Conservation (phyloP, 2,797 vertebrate genomes). For the Sebastes alutus region DNA sequence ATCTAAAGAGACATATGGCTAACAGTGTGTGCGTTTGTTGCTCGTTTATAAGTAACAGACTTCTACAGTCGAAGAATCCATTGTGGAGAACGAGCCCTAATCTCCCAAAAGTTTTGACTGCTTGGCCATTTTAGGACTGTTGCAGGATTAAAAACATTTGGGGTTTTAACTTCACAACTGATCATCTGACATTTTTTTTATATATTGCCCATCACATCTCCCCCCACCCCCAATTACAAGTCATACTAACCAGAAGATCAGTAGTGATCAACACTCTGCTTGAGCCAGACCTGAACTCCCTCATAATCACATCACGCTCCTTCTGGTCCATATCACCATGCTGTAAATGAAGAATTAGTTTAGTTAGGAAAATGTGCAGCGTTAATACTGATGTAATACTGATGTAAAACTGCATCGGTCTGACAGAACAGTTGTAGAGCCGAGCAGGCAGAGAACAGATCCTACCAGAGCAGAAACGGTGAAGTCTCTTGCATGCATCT, state of each 20-base stretch:
- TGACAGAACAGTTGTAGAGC: not conserved
- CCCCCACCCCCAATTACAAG: not conserved
- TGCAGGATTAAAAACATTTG: constrained; percentile 51
- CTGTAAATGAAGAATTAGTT: constrained; percentile 65
- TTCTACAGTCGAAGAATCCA: constrained; percentile 63
- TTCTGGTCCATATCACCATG: constrained; percentile 99
- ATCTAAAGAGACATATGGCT: not conserved
- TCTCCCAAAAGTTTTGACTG: constrained; percentile 83
- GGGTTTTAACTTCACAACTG: not conserved
- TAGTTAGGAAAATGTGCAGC: not conserved
- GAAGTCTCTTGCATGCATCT: constrained; percentile 98
- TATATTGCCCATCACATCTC: not conserved
- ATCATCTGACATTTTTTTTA: not conserved
- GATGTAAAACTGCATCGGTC: not conserved
- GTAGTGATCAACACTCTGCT: constrained; percentile 98
- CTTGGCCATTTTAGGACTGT: constrained; percentile 62
- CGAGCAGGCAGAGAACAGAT: not conserved
- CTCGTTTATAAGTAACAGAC: constrained; percentile 69
- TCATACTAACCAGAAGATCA: constrained; percentile 92
- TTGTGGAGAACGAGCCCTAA: constrained; percentile 85
- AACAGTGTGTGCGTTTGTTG: constrained; percentile 50
- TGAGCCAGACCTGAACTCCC: constrained; percentile 96
- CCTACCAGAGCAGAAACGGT: constrained; percentile 97
- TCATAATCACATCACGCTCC: constrained; percentile 98
- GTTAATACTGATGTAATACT: not conserved